Evolutionary conservation across 2,797 vertebrate genomes (phyloP).

Genomic region (Enteromius afrohamiltoni): DNA sequence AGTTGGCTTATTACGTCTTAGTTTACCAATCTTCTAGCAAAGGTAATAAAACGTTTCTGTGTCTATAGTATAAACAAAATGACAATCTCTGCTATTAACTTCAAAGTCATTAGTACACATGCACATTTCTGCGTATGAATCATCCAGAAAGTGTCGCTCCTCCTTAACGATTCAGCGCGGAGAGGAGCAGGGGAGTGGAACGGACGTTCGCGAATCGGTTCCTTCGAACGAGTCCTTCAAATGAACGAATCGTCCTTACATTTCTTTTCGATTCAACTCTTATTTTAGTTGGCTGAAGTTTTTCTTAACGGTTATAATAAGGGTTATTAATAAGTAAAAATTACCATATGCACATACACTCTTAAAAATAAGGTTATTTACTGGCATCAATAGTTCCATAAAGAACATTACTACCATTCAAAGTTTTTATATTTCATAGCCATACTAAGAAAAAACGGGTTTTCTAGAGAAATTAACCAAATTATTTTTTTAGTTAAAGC

Average conservation of each 20-base stretch:
- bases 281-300: background rate
- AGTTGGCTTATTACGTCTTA: background rate
- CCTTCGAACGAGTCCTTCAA: constrained; percentile 13
- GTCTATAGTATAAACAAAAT: background rate
- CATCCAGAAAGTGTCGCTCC: constrained; percentile 50
- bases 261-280: background rate
- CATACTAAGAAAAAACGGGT: no score
- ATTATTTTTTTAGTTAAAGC: no score
- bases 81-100: background rate
- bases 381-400: no score
- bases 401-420: no score
- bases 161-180: constrained; percentile 80
- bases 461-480: no score
- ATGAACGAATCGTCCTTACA: background rate
- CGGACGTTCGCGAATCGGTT: background rate
- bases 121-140: background rate
- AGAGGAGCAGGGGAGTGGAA: constrained; percentile 67
- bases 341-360: background rate
- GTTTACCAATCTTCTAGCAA: background rate
- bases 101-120: background rate
- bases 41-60: constrained; percentile 12
- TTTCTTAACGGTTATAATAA: background rate
- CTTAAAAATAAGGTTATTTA: background rate
- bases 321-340: background rate
- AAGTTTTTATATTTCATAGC: background rate